Base-by-base conservation (phyloP, 1,140 invertebrate genomes). In the Tribolium madens region DNA sequence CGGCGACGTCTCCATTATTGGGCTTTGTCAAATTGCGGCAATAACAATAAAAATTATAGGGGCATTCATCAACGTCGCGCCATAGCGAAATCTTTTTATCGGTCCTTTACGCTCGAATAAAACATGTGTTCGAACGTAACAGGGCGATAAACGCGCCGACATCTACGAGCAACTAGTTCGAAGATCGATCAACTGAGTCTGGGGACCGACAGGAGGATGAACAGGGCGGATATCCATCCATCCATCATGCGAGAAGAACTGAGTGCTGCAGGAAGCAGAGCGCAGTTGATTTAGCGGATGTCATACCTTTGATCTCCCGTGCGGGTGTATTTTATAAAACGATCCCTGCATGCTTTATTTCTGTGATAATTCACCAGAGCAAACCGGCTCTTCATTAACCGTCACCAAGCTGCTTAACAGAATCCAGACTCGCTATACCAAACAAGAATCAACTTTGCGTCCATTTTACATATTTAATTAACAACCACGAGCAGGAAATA, bases 271-370 rank as follows among this genome's bases (percentile, higher is more conserved):
- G 57, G 74, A 75, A 75, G n/a, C 60, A 60, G 70, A 72, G 77
- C 74, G 74, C 69, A 79, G 73, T 79, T 79, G 74, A 76, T 79
- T 79, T 79, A 76, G 57, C 74, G 77, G 77, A 79, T 73, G 77
- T 76, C 74, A 48, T 79, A 79, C 75, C 74, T 79, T 79, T 79
- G 74, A 79, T 79, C 77, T 79, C 52, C 50, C 48, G 36, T 69
- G 21, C 57, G 57, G 47, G 64, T 70, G 64, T 77, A 73, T 73
- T 57, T 73, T 42, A 75, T 75, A 75, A 75, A 75, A 75, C 47
- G 48, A 48, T 48, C 47, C 74, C 47, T 74, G 69, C 57, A 64
- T 64, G 57, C 57, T 64, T 64, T 64, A 57, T 57, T 36, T 64
- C 57, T 64, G 57, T 33, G 57, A 64, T 64, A 64, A 64, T 64